Base-by-base conservation (phyloP, 1,140 invertebrate genomes). In the Leucophenga varia region DNA sequence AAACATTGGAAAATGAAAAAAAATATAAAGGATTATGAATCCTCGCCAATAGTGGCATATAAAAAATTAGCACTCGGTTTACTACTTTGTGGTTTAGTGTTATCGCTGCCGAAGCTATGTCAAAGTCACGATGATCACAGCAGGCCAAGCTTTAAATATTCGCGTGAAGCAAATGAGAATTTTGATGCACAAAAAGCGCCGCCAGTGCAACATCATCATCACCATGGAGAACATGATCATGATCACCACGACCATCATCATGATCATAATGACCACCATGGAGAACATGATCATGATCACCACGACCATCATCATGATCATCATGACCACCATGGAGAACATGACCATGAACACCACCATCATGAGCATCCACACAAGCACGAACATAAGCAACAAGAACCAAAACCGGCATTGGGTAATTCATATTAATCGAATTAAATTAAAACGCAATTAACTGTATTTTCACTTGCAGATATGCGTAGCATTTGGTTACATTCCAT, bases 401-500 rank as follows among this genome's bases (percentile, higher is more conserved):
- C 25, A n/a, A 54, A 57, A 38, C 47, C 54, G 48, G 47, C 39
- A 32, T 21, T 67, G 38, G 65, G 65, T 65, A 48, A 60, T 41
- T 18, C 17, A 3, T 21, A 31, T 18, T 16, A 9, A 18, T 3
- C 3, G 19, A 22, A 25, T 2, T 4, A 21, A 28, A 25, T 41
- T 25, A 25, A 31, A 44, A 10, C 8, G 10, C 19, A 16, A 13
- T 20, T 10, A 47, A 50, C 34, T 32, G 12, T 36, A 16, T 47
- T 43, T n/a, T n/a, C n/a, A n/a, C n/a, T 46, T 19, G 45, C 28
- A 67, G 72, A 79, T 49, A 73, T 72, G 49, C 71, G 64, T 16
- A 78, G 81, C 43, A 77, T 93, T 28, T 91, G 92, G 82, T 49
- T 89, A n/a, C 82, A 89, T 74, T 91, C 93, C 3, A 82, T 95